Evolutionary conservation across 2,888 invertebrate genomes (phyloP).

Genomic region (Papilio demoleus): DNA sequence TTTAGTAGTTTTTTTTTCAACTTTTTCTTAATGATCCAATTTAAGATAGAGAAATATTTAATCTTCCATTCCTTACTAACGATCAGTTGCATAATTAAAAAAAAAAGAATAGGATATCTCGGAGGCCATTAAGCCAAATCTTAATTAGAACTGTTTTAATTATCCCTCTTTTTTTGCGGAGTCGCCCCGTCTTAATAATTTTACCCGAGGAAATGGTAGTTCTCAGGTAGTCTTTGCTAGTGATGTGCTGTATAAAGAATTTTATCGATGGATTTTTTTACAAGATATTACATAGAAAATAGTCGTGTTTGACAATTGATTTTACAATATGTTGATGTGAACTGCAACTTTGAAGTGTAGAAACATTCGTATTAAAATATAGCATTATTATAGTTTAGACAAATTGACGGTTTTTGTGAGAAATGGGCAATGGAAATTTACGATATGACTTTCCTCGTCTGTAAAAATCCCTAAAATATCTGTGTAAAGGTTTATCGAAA

Average conservation of each 20-base stretch:
- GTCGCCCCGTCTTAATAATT: constrained; percentile 30
- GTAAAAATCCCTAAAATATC: too few species aligned
- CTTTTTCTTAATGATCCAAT: not conserved
- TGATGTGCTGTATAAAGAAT: not conserved
- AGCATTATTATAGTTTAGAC: not conserved
- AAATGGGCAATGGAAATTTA: too few species aligned
- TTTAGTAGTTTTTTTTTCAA: too few species aligned
- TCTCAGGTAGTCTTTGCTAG: constrained; percentile 27
- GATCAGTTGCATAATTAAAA: constrained; percentile 14
- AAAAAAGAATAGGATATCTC: not conserved
- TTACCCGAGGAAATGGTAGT: constrained; percentile 22
- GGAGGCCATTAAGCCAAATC: constrained; percentile 31
- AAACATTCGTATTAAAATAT: not conserved
- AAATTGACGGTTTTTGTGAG: too few species aligned
- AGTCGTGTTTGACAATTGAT: too few species aligned
- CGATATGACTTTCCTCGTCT: too few species aligned
- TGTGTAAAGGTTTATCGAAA: too few species aligned
- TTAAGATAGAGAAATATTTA: constrained; percentile 3
- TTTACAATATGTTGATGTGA: too few species aligned
- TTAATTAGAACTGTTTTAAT: constrained; percentile 40
- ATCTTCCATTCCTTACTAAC: constrained; percentile 11
- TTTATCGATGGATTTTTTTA: not conserved
- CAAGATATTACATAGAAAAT: not conserved
- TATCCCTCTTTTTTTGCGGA: constrained; percentile 35
- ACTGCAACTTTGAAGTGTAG: not conserved